Evolutionary conservation across 2,888 invertebrate genomes (phyloP).

Genomic region (Mythimna pallens): DNA sequence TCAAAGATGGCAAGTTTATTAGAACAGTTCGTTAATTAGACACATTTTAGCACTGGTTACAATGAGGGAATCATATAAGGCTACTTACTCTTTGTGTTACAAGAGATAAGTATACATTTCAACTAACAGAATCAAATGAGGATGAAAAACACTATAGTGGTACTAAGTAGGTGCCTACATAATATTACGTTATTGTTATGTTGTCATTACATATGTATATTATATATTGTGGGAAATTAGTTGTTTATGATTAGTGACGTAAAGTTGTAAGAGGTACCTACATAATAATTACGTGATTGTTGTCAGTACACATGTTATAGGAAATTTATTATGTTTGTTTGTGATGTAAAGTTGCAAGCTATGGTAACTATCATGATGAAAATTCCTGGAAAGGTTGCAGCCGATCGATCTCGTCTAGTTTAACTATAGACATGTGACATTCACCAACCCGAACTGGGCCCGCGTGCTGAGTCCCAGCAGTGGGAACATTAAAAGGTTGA

Average conservation of each 20-base stretch:
- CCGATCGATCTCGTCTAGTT: background rate
- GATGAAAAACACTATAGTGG: background rate
- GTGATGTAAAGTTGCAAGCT: slow-evolving; percentile 8
- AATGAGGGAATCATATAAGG: no score
- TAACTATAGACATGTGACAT: no score
- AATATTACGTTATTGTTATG: background rate
- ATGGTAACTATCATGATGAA: slow-evolving; percentile 1
- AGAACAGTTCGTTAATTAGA: no score
- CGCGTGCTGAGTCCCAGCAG: no score
- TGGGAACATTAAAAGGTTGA: no score
- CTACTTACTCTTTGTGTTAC: no score
- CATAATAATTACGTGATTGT: background rate
- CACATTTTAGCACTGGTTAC: no score
- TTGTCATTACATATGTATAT: background rate
- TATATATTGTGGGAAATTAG: background rate
- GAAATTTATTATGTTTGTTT: slow-evolving; percentile 8
- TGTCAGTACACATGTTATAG: background rate
- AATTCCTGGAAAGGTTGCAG: background rate
- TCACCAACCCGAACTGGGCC: no score
- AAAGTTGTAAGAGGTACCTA: background rate
- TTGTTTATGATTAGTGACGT: background rate
- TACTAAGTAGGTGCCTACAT: background rate
- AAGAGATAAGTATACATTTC: no score
- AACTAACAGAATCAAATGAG: background rate
- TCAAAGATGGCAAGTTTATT: no score